Conservation (phyloP, 2,888 invertebrate species). For the Campopleginae sp. region DNA sequence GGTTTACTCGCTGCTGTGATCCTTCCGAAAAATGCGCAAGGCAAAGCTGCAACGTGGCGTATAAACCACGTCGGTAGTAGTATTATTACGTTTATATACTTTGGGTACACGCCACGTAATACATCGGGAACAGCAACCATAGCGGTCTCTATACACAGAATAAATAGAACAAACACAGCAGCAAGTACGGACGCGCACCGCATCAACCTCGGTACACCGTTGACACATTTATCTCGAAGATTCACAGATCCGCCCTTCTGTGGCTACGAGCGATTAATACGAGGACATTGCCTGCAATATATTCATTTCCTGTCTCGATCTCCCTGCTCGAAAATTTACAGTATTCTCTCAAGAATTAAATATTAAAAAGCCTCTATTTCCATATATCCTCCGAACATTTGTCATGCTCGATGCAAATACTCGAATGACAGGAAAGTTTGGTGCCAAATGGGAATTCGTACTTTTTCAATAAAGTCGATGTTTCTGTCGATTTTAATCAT, state of each 20-base stretch:
- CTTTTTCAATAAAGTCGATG: not conserved
- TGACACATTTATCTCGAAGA: constrained; percentile 10
- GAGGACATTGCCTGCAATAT: not conserved
- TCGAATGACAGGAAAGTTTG: not conserved
- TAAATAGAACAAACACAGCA: constrained; percentile 23
- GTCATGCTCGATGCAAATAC: not conserved
- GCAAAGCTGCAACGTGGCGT: constrained; percentile 27
- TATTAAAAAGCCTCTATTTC: not conserved
- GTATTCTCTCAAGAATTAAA: not conserved
- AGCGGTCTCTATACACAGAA: constrained; percentile 18
- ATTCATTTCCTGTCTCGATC: not conserved
- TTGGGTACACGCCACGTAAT: constrained; percentile 22
- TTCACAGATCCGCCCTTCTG: constrained; percentile 14
- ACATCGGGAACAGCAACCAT: constrained; percentile 3
- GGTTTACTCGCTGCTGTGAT: not conserved
- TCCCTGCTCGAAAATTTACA: not conserved
- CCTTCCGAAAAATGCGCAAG: constrained; percentile 47
- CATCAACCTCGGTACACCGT: constrained; percentile 2
- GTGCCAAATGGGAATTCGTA: not conserved
- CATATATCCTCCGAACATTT: not conserved
- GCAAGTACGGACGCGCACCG: constrained; percentile 5
- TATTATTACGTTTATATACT: constrained; percentile 29
- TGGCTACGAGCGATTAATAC: not conserved
- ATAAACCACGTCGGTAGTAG: constrained; percentile 36
- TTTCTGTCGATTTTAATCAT: not conserved